A percentile compares a stretch with the other conserved stretches of the same genome.
phyloP scores from a whole-genome alignment of 2,888 invertebrate species.

The Lordiphosa andalusiaca region DNA sequence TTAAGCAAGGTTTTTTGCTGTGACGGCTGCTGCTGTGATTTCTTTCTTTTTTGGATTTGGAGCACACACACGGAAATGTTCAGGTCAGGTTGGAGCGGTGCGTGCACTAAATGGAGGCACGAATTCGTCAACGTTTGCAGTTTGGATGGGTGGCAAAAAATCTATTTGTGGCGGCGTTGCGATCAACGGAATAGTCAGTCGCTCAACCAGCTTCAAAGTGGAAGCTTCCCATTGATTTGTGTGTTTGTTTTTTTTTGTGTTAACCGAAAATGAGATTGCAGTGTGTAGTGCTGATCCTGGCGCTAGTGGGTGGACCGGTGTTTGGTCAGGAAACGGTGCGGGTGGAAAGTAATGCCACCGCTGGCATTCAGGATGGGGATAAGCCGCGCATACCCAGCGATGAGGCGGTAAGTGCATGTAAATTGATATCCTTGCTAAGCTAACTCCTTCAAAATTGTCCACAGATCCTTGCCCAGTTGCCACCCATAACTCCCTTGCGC shows the following conservation, averaged over 20 bases:
- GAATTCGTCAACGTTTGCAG: slow-evolving; percentile 42
- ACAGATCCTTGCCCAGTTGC: slow-evolving; percentile 58
- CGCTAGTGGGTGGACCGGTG: slow-evolving; percentile 26
- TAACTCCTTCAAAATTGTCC: neutral
- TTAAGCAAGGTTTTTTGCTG: slow-evolving; percentile 52
- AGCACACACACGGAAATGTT: slow-evolving; percentile 60
- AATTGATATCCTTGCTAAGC: no score
- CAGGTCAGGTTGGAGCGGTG: slow-evolving; percentile 10
- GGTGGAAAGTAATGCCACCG: neutral
- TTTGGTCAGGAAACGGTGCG: slow-evolving; percentile 9
- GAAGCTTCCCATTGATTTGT: neutral
- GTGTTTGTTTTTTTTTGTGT: neutral
- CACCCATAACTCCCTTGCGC: slow-evolving; percentile 21
- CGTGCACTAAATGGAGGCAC: slow-evolving; percentile 30
- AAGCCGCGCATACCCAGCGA: slow-evolving; percentile 17
- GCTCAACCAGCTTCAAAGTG: slow-evolving; percentile 31
- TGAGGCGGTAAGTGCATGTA: slow-evolving; percentile 29
- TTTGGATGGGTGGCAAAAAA: slow-evolving; percentile 47
- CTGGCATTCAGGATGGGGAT: neutral
- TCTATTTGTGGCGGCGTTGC: slow-evolving; percentile 66
- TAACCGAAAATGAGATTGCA: slow-evolving; percentile 38
- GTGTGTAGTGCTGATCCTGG: slow-evolving; percentile 37
- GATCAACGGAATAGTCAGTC: slow-evolving; percentile 54
- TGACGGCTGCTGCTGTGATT: slow-evolving; percentile 31
- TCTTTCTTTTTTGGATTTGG: slow-evolving; percentile 21